These are phyloP conservation scores for Nannospalax galili DNA, from an alignment of 2,113 vertebrate genomes.

Conservation along the genomic window DNA sequence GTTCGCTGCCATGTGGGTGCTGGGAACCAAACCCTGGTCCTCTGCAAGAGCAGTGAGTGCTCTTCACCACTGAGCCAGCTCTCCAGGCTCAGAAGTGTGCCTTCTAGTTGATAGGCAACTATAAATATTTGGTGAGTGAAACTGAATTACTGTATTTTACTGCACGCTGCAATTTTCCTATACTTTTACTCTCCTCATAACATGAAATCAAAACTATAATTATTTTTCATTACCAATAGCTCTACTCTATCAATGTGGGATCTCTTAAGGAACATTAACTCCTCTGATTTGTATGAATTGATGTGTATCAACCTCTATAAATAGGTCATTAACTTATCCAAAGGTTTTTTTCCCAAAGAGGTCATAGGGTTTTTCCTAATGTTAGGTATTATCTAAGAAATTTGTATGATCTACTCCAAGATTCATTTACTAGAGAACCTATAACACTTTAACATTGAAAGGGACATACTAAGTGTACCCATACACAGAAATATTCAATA, in stretches of 20 bases:
- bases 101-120: neutral
- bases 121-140: neutral
- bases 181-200: neutral
- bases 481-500: neutral
- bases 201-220: neutral
- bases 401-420: neutral
- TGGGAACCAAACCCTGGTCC: too few species aligned
- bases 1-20: too few species aligned
- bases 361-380: neutral
- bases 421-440: neutral
- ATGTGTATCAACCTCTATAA: neutral
- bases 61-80: too few species aligned
- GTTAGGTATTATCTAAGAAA: neutral
- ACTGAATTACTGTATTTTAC: neutral
- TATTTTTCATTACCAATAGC: neutral
- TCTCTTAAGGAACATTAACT: neutral
- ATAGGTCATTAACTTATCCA: neutral
- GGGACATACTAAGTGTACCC: neutral
- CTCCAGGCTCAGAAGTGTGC: neutral
- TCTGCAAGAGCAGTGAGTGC: too few species aligned
- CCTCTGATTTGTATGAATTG: neutral
- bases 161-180: neutral
- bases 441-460: neutral
- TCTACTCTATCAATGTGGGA: neutral
- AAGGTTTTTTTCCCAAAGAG: neutral